Conservation (phyloP, 2,113 vertebrate genomes). For the Prinia subflava region DNA sequence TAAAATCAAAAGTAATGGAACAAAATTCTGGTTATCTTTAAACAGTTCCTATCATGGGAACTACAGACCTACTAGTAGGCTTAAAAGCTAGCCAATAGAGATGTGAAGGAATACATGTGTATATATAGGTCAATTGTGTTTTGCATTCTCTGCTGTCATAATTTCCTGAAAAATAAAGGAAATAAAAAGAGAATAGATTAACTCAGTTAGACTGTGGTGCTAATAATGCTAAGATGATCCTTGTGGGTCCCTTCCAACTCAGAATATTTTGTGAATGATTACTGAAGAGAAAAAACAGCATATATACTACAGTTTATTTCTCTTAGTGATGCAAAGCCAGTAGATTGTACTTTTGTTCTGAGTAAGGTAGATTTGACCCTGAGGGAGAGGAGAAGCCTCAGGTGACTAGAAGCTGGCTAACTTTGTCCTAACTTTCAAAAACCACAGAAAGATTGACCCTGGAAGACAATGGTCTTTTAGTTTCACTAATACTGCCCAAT, state of each 20-base stretch:
- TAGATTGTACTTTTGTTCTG: neutral
- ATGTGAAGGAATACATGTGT: neutral
- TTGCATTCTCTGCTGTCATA: fast-evolving
- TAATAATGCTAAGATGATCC: neutral
- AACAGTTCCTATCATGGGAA: neutral
- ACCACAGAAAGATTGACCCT: neutral
- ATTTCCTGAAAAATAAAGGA: neutral
- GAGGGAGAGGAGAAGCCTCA: neutral
- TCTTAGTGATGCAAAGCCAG: neutral
- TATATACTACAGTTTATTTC: neutral
- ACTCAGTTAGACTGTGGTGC: neutral
- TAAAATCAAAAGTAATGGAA: neutral
- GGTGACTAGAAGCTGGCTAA: neutral
- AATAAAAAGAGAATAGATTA: neutral
- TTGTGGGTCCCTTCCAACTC: neutral
- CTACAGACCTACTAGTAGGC: neutral
- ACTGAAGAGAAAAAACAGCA: neutral
- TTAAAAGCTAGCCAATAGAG: neutral
- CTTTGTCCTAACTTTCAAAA: neutral
- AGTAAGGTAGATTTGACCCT: neutral
- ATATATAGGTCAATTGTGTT: neutral
- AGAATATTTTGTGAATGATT: neutral
- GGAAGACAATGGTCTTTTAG: neutral
- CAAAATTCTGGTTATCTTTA: neutral
- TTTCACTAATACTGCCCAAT: neutral